phyloP scores from a whole-genome alignment of 1,140 invertebrate genomes.

The Cyclina sinensis region DNA sequence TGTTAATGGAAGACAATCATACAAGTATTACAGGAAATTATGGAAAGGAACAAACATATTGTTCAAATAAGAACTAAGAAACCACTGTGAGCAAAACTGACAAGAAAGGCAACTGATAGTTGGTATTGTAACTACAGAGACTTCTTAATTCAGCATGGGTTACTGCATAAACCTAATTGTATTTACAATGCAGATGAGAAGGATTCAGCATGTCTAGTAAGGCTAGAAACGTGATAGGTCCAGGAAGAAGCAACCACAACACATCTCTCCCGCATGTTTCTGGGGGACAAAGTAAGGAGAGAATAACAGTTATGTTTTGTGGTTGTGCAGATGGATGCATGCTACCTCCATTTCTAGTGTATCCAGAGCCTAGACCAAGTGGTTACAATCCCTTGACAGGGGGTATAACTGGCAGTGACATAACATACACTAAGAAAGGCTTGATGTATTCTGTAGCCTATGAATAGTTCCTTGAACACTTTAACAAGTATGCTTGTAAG shows the following conservation, averaged over 20 bases:
- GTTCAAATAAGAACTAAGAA: background rate
- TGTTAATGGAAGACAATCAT: background rate
- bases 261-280: conserved; percentile 41
- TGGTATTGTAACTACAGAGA: conserved; percentile 16
- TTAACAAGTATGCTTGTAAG: no score
- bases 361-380: conserved; percentile 55
- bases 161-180: background rate
- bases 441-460: conserved; percentile 32
- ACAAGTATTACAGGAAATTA: background rate
- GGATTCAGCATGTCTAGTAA: background rate
- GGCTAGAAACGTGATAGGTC: conserved; percentile 49
- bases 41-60: background rate
- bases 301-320: no score
- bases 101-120: background rate
- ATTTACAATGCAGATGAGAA: background rate
- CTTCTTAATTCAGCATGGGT: background rate
- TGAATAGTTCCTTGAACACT: conserved; percentile 28
- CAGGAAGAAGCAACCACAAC: no score
- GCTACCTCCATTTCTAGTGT: conserved; percentile 62
- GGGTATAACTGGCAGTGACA: conserved; percentile 28
- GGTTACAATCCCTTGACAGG: conserved; percentile 62
- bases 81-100: background rate
- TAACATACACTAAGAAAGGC: conserved; percentile 56
- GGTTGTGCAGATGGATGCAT: no score
- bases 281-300: no score